These are phyloP conservation scores for Eucera pruinosa DNA, from an alignment of 2,888 invertebrate genomes.

Conservation along the genomic window DNA sequence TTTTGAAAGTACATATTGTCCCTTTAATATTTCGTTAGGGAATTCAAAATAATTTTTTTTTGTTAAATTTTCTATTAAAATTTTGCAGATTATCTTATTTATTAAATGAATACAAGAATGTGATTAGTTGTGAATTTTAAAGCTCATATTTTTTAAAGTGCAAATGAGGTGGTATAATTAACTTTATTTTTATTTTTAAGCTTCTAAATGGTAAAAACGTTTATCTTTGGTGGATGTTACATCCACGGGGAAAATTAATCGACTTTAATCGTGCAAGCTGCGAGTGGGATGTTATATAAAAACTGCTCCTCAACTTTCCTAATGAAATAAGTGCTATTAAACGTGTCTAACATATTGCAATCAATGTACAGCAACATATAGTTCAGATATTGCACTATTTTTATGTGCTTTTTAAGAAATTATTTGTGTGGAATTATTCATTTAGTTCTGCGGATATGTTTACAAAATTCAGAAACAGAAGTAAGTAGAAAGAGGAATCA, in stretches of 20 bases:
- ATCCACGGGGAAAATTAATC: constrained; percentile 17
- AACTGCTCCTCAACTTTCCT: constrained; percentile 48
- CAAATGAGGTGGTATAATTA: no score
- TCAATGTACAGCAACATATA: constrained; percentile 11
- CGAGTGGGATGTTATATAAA: constrained; percentile 54
- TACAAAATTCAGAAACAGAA: no score
- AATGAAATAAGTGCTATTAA: constrained; percentile 54
- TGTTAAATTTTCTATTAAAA: no score
- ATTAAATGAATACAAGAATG: neutral
- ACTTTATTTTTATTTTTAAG: neutral
- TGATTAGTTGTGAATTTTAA: neutral
- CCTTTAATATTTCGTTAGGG: no score
- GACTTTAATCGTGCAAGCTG: constrained; percentile 23
- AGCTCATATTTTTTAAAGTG: neutral
- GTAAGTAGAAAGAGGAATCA: no score
- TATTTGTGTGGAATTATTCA: no score
- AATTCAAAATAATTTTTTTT: no score
- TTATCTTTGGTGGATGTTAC: neutral
- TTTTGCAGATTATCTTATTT: no score
- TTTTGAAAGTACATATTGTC: no score
- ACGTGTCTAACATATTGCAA: constrained; percentile 22
- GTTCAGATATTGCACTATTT: neutral
- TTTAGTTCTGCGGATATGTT: no score
- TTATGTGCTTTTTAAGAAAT: neutral
- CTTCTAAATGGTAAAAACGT: neutral